These are phyloP conservation scores for Marmota flaviventris DNA, from an alignment of 2,113 vertebrate genomes.

Conservation along the genomic window DNA sequence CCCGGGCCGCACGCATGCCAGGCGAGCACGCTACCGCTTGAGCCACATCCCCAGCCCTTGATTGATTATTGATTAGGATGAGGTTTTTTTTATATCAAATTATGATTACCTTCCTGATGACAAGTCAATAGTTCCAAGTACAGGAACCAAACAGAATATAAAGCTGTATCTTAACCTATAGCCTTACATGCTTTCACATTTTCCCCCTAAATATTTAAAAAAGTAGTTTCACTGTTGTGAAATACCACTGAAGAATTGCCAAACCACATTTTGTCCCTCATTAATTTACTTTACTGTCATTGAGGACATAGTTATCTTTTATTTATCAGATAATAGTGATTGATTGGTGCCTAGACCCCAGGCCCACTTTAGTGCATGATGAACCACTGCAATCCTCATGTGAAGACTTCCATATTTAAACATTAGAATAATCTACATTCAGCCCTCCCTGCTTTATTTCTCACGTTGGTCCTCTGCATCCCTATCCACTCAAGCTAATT, in stretches of 20 bases:
- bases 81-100: constrained; percentile 40
- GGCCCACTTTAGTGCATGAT: background rate
- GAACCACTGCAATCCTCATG: background rate
- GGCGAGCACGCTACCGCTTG: no score
- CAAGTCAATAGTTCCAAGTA: background rate
- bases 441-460: background rate
- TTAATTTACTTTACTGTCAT: constrained; percentile 3
- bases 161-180: background rate
- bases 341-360: background rate
- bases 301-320: background rate
- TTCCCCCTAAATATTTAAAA: background rate
- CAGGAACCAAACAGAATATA: background rate
- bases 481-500: background rate
- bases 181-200: background rate
- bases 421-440: background rate
- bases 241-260: background rate
- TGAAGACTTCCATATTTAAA: background rate
- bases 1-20: no score
- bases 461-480: background rate
- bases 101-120: background rate
- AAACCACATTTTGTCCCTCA: background rate
- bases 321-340: background rate
- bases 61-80: background rate
- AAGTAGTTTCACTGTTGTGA: constrained; percentile 21
- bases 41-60: no score